phyloP scores from a whole-genome alignment of 2,888 invertebrate genomes.

The Drosophila sordidula region DNA sequence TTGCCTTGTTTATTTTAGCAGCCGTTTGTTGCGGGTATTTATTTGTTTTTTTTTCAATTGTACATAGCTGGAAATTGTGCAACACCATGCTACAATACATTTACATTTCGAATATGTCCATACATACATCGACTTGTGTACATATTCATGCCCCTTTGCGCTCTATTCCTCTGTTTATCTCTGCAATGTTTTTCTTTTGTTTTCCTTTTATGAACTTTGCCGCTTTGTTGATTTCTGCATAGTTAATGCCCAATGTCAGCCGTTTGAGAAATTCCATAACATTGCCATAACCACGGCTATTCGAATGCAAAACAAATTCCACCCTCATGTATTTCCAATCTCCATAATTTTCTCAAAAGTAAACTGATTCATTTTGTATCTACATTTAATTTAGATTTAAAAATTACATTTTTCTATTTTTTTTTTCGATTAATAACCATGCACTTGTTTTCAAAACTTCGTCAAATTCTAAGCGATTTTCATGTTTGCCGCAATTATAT shows the following conservation, averaged over 20 bases:
- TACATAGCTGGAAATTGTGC: constrained; percentile 67
- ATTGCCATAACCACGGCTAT: not conserved
- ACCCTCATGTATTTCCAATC: no score
- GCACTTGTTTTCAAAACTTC: no score
- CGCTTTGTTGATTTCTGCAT: constrained; percentile 21
- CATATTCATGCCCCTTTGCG: constrained; percentile 15
- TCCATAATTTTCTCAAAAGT: no score
- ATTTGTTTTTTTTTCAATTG: constrained; percentile 66
- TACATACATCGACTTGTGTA: constrained; percentile 19
- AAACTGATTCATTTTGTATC: no score
- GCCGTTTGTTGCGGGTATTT: constrained; percentile 69
- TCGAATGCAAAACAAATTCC: not conserved
- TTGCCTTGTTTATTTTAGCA: constrained; percentile 66
- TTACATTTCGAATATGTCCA: constrained; percentile 1
- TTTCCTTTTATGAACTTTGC: constrained; percentile 43
- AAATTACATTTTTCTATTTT: no score
- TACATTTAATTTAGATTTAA: no score
- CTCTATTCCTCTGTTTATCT: constrained; percentile 45
- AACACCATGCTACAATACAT: constrained; percentile 37
- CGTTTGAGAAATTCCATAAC: constrained; percentile 5
- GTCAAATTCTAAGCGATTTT: no score
- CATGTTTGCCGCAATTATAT: no score
- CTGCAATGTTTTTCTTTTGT: constrained; percentile 8
- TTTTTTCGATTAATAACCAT: no score
- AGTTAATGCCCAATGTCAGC: constrained; percentile 33